These are phyloP conservation scores for Pheosia gnoma DNA, from an alignment of 2,888 invertebrate genomes.

Conservation along the genomic window DNA sequence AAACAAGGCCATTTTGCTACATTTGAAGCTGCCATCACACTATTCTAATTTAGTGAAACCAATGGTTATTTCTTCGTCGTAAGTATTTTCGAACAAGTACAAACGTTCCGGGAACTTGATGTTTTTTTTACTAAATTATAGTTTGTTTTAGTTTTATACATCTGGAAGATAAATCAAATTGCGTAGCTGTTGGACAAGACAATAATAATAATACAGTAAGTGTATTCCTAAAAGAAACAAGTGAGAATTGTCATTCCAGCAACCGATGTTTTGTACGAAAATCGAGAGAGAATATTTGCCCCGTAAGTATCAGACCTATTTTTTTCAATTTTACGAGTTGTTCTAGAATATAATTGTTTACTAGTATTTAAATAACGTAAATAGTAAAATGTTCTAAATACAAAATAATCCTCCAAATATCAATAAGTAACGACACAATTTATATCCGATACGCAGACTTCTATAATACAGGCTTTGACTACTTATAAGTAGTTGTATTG, in stretches of 20 bases:
- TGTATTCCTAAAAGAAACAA: constrained; percentile 74
- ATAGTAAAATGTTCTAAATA: too few species aligned
- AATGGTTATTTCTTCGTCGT: constrained; percentile 81
- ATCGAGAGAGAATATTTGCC: constrained; percentile 59
- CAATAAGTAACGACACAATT: too few species aligned
- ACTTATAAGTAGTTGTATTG: too few species aligned
- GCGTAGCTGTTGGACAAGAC: constrained; percentile 86
- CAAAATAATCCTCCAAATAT: too few species aligned
- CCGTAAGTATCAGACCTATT: constrained; percentile 55
- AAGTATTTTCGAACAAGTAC: constrained; percentile 42
- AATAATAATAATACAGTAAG: constrained; percentile 77
- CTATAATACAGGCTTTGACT: too few species aligned
- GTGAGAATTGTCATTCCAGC: constrained; percentile 77
- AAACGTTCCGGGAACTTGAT: background rate
- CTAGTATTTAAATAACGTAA: too few species aligned
- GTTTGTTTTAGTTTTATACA: constrained; percentile 52
- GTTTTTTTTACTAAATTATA: too few species aligned
- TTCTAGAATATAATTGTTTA: too few species aligned
- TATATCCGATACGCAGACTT: too few species aligned
- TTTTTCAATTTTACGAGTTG: too few species aligned
- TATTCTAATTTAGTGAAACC: constrained; percentile 88
- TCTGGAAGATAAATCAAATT: constrained; percentile 72
- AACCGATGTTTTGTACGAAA: constrained; percentile 82
- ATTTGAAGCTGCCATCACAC: constrained; percentile 83
- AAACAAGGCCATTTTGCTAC: constrained; percentile 86